Evolutionary conservation across 2,888 invertebrate species (phyloP).

Genomic region (Pyralis farinalis): DNA sequence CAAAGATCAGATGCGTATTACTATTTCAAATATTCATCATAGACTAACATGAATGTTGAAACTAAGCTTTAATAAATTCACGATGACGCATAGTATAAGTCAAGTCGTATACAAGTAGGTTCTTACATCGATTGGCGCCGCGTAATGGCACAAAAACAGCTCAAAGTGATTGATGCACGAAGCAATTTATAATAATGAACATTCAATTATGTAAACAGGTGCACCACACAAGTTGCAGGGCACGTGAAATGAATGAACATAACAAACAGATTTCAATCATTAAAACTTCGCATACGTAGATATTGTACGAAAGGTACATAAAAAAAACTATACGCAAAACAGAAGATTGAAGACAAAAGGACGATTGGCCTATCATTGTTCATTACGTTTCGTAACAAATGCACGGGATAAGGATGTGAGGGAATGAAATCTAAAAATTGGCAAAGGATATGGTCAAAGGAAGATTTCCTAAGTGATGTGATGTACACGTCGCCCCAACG

Average conservation of each 20-base stretch:
- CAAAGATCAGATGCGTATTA: neutral
- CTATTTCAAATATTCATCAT: neutral
- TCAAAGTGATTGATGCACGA: conserved; percentile 37
- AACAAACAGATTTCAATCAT: too few species aligned
- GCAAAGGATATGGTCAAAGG: conserved; percentile 13
- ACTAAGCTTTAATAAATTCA: neutral
- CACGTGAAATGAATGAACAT: neutral
- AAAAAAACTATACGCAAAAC: too few species aligned
- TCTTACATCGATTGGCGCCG: conserved; percentile 44
- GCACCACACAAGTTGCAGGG: conserved; percentile 29
- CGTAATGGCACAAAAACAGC: conserved; percentile 38
- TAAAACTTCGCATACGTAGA: too few species aligned
- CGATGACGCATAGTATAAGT: conserved; percentile 15
- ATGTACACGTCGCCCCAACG: conserved; percentile 14
- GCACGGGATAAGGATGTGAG: neutral
- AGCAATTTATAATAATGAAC: conserved; percentile 46
- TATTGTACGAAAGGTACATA: too few species aligned
- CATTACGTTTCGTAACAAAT: too few species aligned
- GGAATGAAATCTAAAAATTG: conserved; percentile 4
- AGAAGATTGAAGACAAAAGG: too few species aligned
- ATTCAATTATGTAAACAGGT: conserved; percentile 35
- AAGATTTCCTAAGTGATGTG: conserved; percentile 18
- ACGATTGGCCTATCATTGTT: too few species aligned
- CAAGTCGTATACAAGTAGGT: neutral
- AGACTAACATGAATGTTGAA: neutral